Percentiles rank a stretch among this genome's conserved stretches.
Conservation (phyloP, 2,113 vertebrate species). For the Paradisaea rubra region DNA sequence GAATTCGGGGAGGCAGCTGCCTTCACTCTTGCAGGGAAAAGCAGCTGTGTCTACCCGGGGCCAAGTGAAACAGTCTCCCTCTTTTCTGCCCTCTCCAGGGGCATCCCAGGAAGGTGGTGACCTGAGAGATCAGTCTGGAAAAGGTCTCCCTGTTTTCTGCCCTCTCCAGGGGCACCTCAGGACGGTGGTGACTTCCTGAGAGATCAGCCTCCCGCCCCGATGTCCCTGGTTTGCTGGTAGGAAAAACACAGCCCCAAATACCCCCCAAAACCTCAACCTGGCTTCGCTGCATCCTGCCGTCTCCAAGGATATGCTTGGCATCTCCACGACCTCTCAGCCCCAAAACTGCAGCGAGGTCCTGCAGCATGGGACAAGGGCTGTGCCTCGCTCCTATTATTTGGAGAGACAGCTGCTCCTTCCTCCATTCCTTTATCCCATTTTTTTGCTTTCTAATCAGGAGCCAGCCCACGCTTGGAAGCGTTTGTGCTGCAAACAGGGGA, state of each 20-base stretch:
- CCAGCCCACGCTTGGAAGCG: fast-evolving
- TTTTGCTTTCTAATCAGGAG: not conserved
- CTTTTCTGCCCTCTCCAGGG: not conserved
- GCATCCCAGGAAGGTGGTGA: not conserved
- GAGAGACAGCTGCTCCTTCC: not conserved
- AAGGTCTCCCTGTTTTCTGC: not conserved
- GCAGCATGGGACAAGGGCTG: fast-evolving
- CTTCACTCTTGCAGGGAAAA: not conserved
- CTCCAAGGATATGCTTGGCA: not conserved
- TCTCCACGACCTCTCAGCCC: fast-evolving
- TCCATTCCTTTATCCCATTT: not conserved
- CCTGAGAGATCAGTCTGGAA: not conserved
- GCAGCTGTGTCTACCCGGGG: not conserved
- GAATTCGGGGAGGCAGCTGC: not conserved
- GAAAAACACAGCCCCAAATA: not conserved
- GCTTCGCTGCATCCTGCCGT: not conserved
- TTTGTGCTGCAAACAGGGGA: not conserved
- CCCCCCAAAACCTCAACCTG: fast-evolving
- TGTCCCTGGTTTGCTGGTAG: not conserved
- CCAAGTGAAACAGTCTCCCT: not conserved
- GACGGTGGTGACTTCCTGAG: not conserved
- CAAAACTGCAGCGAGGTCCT: not conserved
- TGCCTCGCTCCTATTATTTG: fast-evolving
- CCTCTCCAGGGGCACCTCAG: not conserved
- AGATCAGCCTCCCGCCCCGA: fast-evolving